Evolutionary conservation across 2,888 invertebrate genomes (phyloP).

Genomic region (Drosophila subquinaria): DNA sequence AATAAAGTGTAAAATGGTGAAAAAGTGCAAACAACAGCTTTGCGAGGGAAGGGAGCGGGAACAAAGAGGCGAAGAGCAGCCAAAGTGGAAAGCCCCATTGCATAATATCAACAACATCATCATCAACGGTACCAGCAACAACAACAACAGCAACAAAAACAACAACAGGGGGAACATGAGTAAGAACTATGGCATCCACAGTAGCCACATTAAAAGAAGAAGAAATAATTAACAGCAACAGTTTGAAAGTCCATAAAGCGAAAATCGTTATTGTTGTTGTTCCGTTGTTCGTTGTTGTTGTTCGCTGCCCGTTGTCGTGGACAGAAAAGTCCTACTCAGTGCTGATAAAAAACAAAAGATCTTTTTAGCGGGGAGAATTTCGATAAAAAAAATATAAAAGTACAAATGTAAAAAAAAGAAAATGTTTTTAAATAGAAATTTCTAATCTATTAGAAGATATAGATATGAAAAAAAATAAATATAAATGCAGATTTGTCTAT

Average conservation of each 20-base stretch:
- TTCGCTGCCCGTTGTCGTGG: not conserved
- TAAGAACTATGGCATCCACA: constrained; percentile 44
- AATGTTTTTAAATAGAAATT: no score
- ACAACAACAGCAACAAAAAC: constrained; percentile 31
- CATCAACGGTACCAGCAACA: constrained; percentile 54
- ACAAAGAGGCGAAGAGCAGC: not conserved
- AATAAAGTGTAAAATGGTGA: constrained; percentile 81
- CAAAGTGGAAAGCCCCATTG: constrained; percentile 53
- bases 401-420: no score
- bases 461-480: no score
- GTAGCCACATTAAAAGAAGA: constrained; percentile 80
- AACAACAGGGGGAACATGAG: constrained; percentile 40
- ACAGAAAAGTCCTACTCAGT: not conserved
- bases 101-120: constrained; percentile 78
- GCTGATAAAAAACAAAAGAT: not conserved
- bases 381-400: no score
- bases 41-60: constrained; percentile 14
- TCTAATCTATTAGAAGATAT: no score
- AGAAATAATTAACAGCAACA: constrained; percentile 81
- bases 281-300: constrained; percentile 9
- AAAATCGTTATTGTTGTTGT: constrained; percentile 60
- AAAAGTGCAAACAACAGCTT: constrained; percentile 77
- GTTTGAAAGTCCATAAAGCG: constrained; percentile 81
- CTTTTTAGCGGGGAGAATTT: not conserved
- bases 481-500: no score